Evolutionary conservation across 37 sponge, comb jelly and placozoan genomes (phyloP), one percentile per base, ranked within the genome.

Genomic region (Agelas oroides): DNA sequence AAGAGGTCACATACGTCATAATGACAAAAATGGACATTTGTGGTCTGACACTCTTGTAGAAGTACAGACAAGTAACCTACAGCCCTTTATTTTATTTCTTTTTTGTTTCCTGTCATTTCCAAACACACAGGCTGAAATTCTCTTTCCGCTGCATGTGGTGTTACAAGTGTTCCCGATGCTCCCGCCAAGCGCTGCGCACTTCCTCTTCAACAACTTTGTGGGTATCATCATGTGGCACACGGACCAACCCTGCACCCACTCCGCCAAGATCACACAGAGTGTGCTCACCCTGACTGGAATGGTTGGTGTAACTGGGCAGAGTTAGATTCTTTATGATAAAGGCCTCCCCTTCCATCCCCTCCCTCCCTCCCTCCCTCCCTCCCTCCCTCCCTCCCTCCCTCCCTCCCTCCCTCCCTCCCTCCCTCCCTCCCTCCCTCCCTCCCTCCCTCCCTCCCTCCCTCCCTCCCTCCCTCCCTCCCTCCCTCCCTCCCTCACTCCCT

Each of bases 191-290:
- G 88, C 94, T 1, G 87, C 91, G 24, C 94, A 86, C 30, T 85
- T 59, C 46, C 84, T 94, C 33, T 87, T 86, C 81, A 90, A 90
- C 61, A 90, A 89, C 76, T 76, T 94, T 46, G 56, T 94, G 32
- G 94, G 94, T 20, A 77, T 94, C 28, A 62, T 90, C 54, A 90
- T 82, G 84, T 56, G 78, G 59, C 84, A 92, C 85, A 84, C 80
- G 24, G 79, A 79, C 36, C 92, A 92, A 55, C 75, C 79, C 24
- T 67, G 57, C 58, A 53, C 21, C 62, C 64, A 60, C 35, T 92
- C 88, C 6, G 24, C 40, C 54, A 79, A 65, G 36, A 70, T 87
- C 40, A 62, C 87, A 21, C 75, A 78, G 21, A 67, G 77, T 54
- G 75, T 92, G 34, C 79, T 92, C 69, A 79, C 65, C n/a, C 68